Conservation (phyloP, 2,888 invertebrate genomes). For the Diaprepes abbreviatus region DNA sequence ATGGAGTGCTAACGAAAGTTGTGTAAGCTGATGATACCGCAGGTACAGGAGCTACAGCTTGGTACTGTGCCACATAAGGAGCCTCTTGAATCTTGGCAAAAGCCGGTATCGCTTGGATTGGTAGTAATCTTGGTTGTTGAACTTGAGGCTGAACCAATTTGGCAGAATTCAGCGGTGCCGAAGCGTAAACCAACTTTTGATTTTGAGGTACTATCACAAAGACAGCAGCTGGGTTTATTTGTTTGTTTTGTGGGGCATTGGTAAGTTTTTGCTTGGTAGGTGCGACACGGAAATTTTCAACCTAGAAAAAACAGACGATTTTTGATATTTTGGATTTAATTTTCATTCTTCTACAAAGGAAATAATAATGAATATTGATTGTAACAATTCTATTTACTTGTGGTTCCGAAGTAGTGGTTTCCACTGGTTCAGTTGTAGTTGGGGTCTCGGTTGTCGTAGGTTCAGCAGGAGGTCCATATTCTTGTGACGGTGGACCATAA, state of each 20-base stretch:
- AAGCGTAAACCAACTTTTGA: constrained; percentile 59
- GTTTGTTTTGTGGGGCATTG: constrained; percentile 33
- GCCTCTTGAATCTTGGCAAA: constrained; percentile 51
- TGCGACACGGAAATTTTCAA: constrained; percentile 54
- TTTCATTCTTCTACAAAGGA: no score
- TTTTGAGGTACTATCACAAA: constrained; percentile 60
- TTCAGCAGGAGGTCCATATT: constrained; percentile 59
- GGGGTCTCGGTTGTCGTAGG: constrained; percentile 56
- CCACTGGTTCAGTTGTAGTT: constrained; percentile 59
- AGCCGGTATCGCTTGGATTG: constrained; percentile 55
- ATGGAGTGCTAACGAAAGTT: constrained; percentile 57
- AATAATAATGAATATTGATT: no score
- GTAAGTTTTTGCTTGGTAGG: constrained; percentile 51
- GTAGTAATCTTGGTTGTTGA: constrained; percentile 49
- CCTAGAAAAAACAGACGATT: constrained; percentile 51
- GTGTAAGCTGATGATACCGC: constrained; percentile 51
- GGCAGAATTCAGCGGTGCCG: constrained; percentile 44
- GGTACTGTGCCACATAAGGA: constrained; percentile 28
- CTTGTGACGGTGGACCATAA: constrained; percentile 57
- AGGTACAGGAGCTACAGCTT: constrained; percentile 31
- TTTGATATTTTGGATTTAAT: no score
- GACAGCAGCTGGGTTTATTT: constrained; percentile 40
- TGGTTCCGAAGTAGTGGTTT: constrained; percentile 59
- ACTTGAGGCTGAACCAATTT: constrained; percentile 32
- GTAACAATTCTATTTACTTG: no score